phyloP scores from a whole-genome alignment of 2,888 invertebrate genomes.

The Amphiduros pacificus region DNA sequence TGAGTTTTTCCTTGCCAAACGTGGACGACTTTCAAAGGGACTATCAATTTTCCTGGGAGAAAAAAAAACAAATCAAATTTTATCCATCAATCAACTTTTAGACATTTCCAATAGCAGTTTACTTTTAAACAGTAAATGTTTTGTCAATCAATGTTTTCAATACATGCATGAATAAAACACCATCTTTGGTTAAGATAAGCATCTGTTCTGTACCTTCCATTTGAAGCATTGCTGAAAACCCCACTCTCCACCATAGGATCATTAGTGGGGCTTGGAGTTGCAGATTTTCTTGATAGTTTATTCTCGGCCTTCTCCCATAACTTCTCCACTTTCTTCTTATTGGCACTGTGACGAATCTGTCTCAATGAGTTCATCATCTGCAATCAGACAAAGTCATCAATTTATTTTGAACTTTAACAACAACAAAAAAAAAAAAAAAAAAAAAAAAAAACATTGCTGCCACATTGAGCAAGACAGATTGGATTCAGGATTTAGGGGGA shows the following conservation, averaged over 20 bases:
- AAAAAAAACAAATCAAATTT: background rate
- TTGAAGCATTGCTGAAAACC: conserved; percentile 36
- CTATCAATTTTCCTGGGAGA: conserved; percentile 34
- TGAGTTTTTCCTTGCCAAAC: conserved; percentile 18
- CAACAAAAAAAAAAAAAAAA: background rate
- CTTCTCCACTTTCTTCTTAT: conserved; percentile 77
- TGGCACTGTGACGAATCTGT: conserved; percentile 59
- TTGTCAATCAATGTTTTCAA: too few species aligned
- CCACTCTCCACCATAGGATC: conserved; percentile 45
- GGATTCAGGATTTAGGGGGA: too few species aligned
- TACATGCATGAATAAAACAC: too few species aligned
- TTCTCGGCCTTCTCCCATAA: too few species aligned
- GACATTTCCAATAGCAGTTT: background rate
- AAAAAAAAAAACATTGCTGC: too few species aligned
- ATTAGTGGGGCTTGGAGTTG: too few species aligned
- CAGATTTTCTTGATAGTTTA: too few species aligned
- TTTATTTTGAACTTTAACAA: background rate
- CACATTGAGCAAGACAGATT: too few species aligned
- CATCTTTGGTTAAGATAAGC: too few species aligned
- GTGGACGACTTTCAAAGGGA: conserved; percentile 45
- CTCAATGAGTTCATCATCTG: conserved; percentile 53
- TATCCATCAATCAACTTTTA: background rate
- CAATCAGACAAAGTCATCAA: background rate
- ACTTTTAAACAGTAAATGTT: background rate
- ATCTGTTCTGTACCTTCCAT: too few species aligned